Percentiles rank a stretch among this genome's conserved stretches.
Conservation (phyloP, 2,888 invertebrate genomes). For the Drosophila prostipennis region DNA sequence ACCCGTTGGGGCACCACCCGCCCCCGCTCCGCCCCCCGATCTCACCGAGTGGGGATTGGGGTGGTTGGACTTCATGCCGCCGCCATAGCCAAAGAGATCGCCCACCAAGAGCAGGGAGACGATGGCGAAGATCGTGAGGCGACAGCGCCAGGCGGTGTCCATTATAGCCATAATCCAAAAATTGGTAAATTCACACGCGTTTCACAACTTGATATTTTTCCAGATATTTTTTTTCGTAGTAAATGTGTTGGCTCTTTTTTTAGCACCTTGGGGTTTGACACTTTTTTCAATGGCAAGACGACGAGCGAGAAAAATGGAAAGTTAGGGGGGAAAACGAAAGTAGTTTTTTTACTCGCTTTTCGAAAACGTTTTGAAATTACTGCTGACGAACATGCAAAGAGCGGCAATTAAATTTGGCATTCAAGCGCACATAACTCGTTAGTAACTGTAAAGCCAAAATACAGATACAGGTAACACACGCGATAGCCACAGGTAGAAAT, state of each 20-base stretch:
- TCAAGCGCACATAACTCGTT: constrained; percentile 72
- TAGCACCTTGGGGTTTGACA: constrained; percentile 52
- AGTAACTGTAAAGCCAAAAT: constrained; percentile 63
- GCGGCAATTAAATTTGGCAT: constrained; percentile 77
- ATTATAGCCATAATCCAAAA: constrained; percentile 65
- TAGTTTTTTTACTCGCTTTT: constrained; percentile 32
- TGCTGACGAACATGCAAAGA: constrained; percentile 37
- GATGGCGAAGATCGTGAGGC: constrained; percentile 82
- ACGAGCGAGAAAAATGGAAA: constrained; percentile 66
- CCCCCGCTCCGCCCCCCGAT: constrained; percentile 61
- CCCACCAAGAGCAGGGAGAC: constrained; percentile 83
- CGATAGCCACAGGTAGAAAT: constrained; percentile 3
- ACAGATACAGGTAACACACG: constrained; percentile 33
- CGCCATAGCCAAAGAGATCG: constrained; percentile 83
- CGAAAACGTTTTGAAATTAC: constrained; percentile 54
- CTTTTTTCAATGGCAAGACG: constrained; percentile 47
- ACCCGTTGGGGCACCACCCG: constrained; percentile 61
- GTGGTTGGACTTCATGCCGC: constrained; percentile 80
- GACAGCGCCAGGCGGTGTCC: constrained; percentile 84
- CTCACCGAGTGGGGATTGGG: constrained; percentile 56
- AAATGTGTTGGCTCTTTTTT: neutral
- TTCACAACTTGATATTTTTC: constrained; percentile 21
- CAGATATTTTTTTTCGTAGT: neutral
- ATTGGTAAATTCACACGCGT: constrained; percentile 24
- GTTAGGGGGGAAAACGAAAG: constrained; percentile 71